phyloP scores from a whole-genome alignment of 2,888 invertebrate species.

The Xestoiulus laeticollis region DNA sequence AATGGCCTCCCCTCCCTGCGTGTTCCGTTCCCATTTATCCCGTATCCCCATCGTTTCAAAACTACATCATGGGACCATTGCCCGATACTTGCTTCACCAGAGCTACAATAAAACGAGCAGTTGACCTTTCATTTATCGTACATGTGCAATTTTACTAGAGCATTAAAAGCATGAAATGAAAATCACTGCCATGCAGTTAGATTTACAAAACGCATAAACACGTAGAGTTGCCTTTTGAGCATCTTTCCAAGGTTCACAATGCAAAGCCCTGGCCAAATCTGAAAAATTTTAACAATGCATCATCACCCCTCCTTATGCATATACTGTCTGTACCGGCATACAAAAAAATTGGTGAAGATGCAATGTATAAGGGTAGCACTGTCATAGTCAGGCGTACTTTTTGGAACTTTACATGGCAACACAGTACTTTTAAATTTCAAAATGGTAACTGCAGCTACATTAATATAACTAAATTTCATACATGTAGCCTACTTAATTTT shows the following conservation, averaged over 20 bases:
- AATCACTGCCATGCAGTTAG: background rate
- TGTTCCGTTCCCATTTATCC: background rate
- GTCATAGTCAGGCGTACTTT: too few relatives aligned
- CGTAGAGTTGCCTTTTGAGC: background rate
- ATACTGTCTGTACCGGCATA: too few relatives aligned
- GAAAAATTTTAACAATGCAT: too few relatives aligned
- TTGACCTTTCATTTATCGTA: slow-evolving; percentile 21
- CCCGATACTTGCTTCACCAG: background rate
- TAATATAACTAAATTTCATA: too few relatives aligned
- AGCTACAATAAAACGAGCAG: background rate
- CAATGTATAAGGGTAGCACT: too few relatives aligned
- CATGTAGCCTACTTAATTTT: too few relatives aligned
- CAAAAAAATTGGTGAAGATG: too few relatives aligned
- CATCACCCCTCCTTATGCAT: too few relatives aligned
- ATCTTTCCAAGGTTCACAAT: background rate
- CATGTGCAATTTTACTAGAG: background rate
- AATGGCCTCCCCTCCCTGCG: background rate
- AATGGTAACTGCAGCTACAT: too few relatives aligned
- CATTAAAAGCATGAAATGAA: slow-evolving; percentile 7
- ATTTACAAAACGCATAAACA: background rate
- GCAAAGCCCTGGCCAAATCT: background rate
- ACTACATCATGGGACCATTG: background rate
- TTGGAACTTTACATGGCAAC: too few relatives aligned
- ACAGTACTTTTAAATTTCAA: too few relatives aligned
- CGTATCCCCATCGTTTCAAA: background rate